Percentiles rank a stretch among this genome's conserved stretches.
These are phyloP conservation scores for Elgonia sp. DNA, from an alignment of 2,888 invertebrate species.

Conservation along the genomic window DNA sequence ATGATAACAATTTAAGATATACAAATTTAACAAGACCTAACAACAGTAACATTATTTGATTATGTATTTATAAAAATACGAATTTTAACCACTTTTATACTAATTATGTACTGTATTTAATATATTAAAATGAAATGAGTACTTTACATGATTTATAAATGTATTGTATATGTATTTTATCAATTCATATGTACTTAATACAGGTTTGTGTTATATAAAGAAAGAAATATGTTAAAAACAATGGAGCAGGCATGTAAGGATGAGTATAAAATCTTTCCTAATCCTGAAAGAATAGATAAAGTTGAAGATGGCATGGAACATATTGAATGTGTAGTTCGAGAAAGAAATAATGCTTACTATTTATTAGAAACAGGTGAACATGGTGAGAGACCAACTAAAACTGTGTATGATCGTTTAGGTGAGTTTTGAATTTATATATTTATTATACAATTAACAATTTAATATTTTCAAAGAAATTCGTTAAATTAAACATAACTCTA, in stretches of 20 bases:
- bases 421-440: conserved; percentile 32
- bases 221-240: conserved; percentile 98
- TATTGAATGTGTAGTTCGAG: conserved; percentile 95
- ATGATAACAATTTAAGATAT: too few species aligned
- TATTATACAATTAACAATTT: neutral
- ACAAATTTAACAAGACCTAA: too few species aligned
- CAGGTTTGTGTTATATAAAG: conserved; percentile 96
- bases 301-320: conserved; percentile 98
- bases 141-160: too few species aligned
- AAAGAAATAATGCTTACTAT: conserved; percentile 96
- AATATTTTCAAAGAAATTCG: conserved; percentile 1
- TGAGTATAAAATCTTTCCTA: conserved; percentile 92
- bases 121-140: too few species aligned
- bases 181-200: conserved; percentile 1
- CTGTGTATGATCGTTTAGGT: conserved; percentile 89
- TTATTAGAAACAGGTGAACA: conserved; percentile 95
- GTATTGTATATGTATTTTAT: too few species aligned
- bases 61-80: too few species aligned
- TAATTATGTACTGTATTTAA: too few species aligned
- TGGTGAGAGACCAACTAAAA: conserved; percentile 92
- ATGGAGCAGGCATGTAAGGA: conserved; percentile 95
- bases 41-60: too few species aligned
- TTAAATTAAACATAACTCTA: neutral
- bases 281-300: conserved; percentile 97
- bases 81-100: too few species aligned